Conservation (phyloP, 2,888 invertebrate species). For the Bombylius discolor region DNA sequence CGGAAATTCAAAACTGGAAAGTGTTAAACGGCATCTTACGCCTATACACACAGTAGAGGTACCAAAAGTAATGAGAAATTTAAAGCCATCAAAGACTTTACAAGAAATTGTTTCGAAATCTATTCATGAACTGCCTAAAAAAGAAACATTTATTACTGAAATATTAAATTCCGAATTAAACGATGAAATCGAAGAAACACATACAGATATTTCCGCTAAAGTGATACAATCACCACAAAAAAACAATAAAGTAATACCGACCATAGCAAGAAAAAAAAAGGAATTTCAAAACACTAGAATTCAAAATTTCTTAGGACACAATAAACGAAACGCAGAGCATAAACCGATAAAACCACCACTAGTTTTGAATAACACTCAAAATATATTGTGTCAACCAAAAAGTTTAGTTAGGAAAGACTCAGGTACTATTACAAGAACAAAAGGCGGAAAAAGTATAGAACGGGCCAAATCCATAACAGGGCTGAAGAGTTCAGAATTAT, state of each 20-base stretch:
- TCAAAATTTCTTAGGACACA: constrained; percentile 23
- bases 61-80: constrained; percentile 51
- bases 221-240: constrained; percentile 60
- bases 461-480: constrained; percentile 67
- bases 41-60: constrained; percentile 59
- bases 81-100: constrained; percentile 48
- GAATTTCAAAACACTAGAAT: constrained; percentile 17
- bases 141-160: constrained; percentile 22
- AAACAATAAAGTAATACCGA: constrained; percentile 26
- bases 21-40: constrained; percentile 50
- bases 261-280: constrained; percentile 11
- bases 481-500: constrained; percentile 68
- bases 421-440: constrained; percentile 19
- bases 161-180: constrained; percentile 47
- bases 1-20: constrained; percentile 30
- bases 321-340: constrained; percentile 18
- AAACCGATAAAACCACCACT: constrained; percentile 16
- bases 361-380: constrained; percentile 20
- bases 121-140: constrained; percentile 26
- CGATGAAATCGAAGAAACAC: constrained; percentile 80
- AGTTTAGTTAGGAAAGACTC: constrained; percentile 32
- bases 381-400: constrained; percentile 33
- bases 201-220: constrained; percentile 70
- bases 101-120: constrained; percentile 49
- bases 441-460: constrained; percentile 47